These are phyloP conservation scores for Goniozus legneri DNA, from an alignment of 1,140 invertebrate species.

Conservation along the genomic window DNA sequence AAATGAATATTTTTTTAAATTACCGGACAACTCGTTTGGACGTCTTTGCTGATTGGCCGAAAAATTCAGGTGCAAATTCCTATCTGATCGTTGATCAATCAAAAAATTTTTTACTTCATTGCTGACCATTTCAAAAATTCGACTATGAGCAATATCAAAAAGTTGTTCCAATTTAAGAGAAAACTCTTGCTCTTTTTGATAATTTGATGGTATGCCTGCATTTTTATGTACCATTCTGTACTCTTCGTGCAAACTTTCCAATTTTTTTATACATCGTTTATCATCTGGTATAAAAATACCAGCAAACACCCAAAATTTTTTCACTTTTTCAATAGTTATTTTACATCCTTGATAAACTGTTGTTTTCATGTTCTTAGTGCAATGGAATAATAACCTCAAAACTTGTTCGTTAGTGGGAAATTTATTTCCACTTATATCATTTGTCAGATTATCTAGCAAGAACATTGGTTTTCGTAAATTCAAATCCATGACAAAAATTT, in stretches of 20 bases:
- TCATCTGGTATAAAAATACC: slow-evolving; percentile 7
- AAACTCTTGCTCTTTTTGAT: no score
- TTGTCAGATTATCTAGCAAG: slow-evolving; percentile 5
- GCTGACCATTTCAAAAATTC: no score
- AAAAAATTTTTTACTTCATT: no score
- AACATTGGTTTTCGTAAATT: no score
- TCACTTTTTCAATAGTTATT: slow-evolving; percentile 10
- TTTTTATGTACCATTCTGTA: slow-evolving; percentile 13
- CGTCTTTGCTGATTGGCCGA: no score
- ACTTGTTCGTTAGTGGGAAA: slow-evolving; percentile 11
- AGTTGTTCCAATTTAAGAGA: no score
- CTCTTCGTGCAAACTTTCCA: slow-evolving; percentile 8
- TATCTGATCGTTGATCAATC: no score
- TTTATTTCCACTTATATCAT: slow-evolving; percentile 11
- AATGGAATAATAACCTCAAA: slow-evolving; percentile 14
- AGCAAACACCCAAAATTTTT: slow-evolving; percentile 11
- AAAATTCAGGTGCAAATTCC: no score
- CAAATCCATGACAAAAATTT: no score
- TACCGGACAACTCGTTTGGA: neutral
- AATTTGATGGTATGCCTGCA: neutral
- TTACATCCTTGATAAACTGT: slow-evolving; percentile 8
- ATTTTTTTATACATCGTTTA: slow-evolving; percentile 9
- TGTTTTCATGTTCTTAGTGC: slow-evolving; percentile 11
- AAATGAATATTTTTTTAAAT: slow-evolving; percentile 3
- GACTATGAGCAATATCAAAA: no score